Conservation (phyloP, 2,888 invertebrate genomes). For the Carabus problematicus region DNA sequence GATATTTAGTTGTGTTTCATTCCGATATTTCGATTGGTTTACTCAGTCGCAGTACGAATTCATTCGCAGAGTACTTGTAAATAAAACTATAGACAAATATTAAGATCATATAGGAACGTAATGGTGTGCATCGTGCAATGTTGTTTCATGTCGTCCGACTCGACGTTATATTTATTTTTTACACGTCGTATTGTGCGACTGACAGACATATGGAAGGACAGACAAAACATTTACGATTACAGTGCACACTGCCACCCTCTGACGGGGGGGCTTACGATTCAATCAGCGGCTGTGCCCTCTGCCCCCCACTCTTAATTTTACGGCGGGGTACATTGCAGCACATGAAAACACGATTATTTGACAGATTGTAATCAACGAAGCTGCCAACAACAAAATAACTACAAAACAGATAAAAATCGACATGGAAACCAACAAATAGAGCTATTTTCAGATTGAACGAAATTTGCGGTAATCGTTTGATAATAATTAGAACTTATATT, state of each 20-base stretch:
- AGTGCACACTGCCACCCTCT: slow-evolving; percentile 9
- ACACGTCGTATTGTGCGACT: no score
- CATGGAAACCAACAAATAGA: neutral
- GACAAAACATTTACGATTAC: slow-evolving; percentile 7
- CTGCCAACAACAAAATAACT: neutral
- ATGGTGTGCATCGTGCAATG: no score
- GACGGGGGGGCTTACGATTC: slow-evolving; percentile 11
- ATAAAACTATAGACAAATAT: no score
- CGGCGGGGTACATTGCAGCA: slow-evolving; percentile 3
- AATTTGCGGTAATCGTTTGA: slow-evolving; percentile 4
- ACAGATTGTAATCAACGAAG: neutral
- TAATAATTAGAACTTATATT: no score
- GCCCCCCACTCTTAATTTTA: neutral
- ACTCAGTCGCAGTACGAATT: no score
- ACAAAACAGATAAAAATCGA: neutral
- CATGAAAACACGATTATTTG: slow-evolving; percentile 1
- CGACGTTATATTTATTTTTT: no score
- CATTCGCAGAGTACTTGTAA: no score
- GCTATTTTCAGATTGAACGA: neutral
- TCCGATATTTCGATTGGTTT: no score
- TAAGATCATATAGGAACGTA: no score
- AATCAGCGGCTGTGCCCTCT: slow-evolving; percentile 7
- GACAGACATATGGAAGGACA: no score
- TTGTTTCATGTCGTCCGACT: no score
- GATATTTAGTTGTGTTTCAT: no score